phyloP scores from a whole-genome alignment of 1,140 invertebrate species.

The Yoshiicerus persimilis region DNA sequence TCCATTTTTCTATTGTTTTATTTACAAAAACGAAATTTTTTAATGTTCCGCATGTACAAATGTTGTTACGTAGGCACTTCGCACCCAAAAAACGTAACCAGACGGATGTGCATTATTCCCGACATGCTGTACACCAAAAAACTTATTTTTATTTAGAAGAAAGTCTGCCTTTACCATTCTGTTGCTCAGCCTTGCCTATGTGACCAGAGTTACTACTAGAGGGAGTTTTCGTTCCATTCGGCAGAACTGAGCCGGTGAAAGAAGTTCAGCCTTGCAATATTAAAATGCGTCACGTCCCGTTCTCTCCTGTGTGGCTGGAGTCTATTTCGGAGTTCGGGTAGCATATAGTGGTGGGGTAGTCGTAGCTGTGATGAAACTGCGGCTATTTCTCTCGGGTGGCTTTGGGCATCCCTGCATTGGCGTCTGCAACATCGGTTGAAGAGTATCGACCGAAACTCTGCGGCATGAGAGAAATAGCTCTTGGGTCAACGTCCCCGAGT shows the following conservation, averaged over 20 bases:
- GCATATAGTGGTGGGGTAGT: neutral
- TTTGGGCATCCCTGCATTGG: conserved; percentile 27
- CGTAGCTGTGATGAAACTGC: neutral
- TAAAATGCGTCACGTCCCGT: neutral
- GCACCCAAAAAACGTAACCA: neutral
- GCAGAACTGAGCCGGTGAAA: neutral
- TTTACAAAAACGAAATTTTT: neutral
- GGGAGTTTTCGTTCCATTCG: neutral
- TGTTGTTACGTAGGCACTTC: too few species aligned
- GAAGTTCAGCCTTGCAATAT: neutral
- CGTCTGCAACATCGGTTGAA: conserved; percentile 29
- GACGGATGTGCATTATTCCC: neutral
- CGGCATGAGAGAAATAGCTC: conserved; percentile 38
- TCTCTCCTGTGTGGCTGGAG: too few species aligned
- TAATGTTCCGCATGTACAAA: neutral
- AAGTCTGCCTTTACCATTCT: neutral
- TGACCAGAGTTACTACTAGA: neutral
- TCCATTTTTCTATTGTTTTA: neutral
- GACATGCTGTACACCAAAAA: neutral
- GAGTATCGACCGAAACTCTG: conserved; percentile 40
- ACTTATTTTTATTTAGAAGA: neutral
- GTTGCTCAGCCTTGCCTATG: neutral
- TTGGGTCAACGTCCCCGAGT: conserved; percentile 38
- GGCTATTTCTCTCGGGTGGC: neutral
- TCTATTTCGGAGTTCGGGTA: neutral